These are phyloP conservation scores for Gorsachius goisagi DNA, from an alignment of 2,113 vertebrate genomes.

Conservation along the genomic window DNA sequence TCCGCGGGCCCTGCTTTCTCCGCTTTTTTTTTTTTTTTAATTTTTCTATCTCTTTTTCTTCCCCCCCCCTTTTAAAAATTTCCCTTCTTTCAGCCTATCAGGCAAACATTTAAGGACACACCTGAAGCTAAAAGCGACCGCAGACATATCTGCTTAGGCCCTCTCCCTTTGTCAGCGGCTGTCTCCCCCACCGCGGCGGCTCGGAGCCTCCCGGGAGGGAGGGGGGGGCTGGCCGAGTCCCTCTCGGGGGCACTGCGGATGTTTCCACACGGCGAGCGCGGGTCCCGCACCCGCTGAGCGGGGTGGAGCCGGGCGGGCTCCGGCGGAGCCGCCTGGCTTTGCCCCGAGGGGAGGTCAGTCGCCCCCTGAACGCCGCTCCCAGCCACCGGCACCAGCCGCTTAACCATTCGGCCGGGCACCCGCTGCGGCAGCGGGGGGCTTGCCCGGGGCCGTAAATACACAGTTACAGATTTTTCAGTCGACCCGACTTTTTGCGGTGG, in stretches of 20 bases:
- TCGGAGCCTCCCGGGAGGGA: not conserved
- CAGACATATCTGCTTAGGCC: fast-evolving
- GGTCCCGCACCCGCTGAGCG: constrained; percentile 13
- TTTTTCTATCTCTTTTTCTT: too few species aligned
- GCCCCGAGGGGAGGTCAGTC: constrained; percentile 6
- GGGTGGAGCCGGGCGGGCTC: not conserved
- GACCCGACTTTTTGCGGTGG: not conserved
- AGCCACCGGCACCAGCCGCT: not conserved
- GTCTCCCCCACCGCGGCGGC: fast-evolving
- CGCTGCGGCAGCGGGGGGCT: not conserved
- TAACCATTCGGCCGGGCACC: not conserved
- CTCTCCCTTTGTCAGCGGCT: not conserved
- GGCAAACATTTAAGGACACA: not conserved
- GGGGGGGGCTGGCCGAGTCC: not conserved
- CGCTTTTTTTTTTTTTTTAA: not conserved
- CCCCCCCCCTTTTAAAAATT: too few species aligned
- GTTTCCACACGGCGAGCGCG: not conserved
- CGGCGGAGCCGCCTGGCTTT: not conserved
- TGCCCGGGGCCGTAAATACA: not conserved
- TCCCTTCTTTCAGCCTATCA: not conserved
- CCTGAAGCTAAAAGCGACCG: not conserved
- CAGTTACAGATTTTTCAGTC: not conserved
- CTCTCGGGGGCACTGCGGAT: not conserved
- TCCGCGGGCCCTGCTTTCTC: not conserved
- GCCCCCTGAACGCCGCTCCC: not conserved